Percentiles rank a stretch among this genome's conserved stretches.
These are phyloP conservation scores for Latrodectus elegans DNA, from an alignment of 2,888 invertebrate species.

Conservation along the genomic window DNA sequence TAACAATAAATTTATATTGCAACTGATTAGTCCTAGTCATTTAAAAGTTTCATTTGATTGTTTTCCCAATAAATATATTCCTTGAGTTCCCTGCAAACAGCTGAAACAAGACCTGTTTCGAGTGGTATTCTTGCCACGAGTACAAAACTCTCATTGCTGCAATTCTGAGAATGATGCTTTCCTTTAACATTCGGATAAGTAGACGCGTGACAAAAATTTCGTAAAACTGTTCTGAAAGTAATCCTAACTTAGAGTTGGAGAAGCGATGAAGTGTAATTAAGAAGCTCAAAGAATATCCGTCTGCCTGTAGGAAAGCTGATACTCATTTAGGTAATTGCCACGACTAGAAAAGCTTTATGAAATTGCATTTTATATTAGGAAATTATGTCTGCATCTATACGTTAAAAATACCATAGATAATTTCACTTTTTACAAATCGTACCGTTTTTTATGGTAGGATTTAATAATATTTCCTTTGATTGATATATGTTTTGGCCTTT, in stretches of 20 bases:
- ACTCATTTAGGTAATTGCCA: neutral
- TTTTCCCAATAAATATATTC: neutral
- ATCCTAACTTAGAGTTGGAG: constrained; percentile 16
- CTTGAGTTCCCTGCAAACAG: neutral
- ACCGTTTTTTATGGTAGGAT: no score
- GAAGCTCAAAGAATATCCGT: constrained; percentile 10
- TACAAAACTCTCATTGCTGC: neutral
- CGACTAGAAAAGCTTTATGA: neutral
- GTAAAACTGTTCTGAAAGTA: neutral
- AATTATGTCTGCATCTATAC: no score
- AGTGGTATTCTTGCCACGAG: neutral
- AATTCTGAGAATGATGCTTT: neutral
- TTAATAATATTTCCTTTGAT: no score
- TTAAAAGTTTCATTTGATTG: neutral
- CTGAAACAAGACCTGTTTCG: neutral
- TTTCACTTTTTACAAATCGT: no score
- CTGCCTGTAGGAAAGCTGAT: neutral
- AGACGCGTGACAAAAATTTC: constrained; percentile 34
- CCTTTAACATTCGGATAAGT: neutral
- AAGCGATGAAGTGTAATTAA: constrained; percentile 45
- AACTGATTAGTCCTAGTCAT: no score
- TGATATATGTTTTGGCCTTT: no score
- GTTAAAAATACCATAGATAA: no score
- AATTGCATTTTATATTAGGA: neutral
- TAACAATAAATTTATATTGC: no score